Evolutionary conservation across 2,113 vertebrate species (phyloP).

Genomic region (Seriola rivoliana): DNA sequence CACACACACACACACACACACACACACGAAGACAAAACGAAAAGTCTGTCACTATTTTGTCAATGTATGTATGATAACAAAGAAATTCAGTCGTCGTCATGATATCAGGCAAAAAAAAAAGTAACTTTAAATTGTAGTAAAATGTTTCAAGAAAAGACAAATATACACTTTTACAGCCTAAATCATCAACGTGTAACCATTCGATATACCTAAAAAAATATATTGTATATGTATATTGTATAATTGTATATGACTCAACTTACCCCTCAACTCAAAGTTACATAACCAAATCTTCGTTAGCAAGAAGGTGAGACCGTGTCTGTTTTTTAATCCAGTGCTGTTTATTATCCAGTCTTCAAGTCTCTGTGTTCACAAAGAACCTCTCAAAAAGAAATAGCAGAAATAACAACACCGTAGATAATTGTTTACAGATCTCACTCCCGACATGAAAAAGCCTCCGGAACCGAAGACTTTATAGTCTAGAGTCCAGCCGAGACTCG

Average conservation of each 20-base stretch:
- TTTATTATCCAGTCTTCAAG: background rate
- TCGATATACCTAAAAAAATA: background rate
- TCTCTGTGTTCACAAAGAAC: background rate
- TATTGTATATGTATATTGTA: no score
- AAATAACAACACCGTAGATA: background rate
- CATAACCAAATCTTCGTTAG: background rate
- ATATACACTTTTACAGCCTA: background rate
- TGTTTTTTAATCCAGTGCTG: background rate
- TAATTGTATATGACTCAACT: constrained; percentile 16
- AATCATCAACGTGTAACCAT: background rate
- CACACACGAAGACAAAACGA: background rate
- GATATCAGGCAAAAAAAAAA: background rate
- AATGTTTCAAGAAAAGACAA: background rate
- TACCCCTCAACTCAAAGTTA: constrained; percentile 41
- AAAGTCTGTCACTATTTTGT: background rate
- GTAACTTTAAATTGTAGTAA: background rate
- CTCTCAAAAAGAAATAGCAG: background rate
- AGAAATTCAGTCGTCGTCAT: background rate
- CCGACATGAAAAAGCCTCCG: background rate
- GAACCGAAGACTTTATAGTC: background rate
- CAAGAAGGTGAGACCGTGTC: background rate
- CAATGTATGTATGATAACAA: background rate
- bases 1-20: background rate
- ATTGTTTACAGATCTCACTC: background rate
- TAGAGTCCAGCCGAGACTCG: background rate